Evolutionary conservation across 2,113 vertebrate species (phyloP).

Genomic region (Dipodomys stephensi): DNA sequence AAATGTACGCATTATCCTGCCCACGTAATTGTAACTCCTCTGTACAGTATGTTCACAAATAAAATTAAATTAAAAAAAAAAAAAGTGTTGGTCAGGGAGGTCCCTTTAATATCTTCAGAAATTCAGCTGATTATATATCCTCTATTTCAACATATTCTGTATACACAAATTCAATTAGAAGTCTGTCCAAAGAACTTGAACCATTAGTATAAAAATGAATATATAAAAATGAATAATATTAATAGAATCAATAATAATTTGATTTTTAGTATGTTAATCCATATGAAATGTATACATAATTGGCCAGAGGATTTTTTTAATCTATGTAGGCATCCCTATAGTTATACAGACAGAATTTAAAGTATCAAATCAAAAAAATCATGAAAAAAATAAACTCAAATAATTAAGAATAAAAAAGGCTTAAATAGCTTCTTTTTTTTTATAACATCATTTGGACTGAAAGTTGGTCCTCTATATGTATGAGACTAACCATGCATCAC

Average conservation of each 20-base stretch:
- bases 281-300: slow-evolving; percentile 9
- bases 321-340: background rate
- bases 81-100: background rate
- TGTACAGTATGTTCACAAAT: too few species aligned
- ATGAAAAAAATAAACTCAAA: slow-evolving; percentile 48
- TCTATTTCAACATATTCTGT: slow-evolving; percentile 27
- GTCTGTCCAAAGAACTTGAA: background rate
- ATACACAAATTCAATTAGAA: background rate
- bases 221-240: slow-evolving; percentile 5
- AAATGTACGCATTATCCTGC: too few species aligned
- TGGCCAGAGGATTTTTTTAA: slow-evolving; percentile 7
- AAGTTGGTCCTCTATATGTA: background rate
- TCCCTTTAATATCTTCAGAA: slow-evolving; percentile 53
- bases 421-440: background rate
- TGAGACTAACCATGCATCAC: slow-evolving; percentile 28
- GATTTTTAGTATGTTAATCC: background rate
- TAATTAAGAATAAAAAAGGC: slow-evolving; percentile 28
- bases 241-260: background rate
- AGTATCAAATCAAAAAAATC: slow-evolving; percentile 58
- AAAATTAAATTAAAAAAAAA: too few species aligned
- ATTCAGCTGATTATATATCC: slow-evolving; percentile 18
- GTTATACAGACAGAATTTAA: slow-evolving; percentile 16
- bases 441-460: background rate
- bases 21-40: too few species aligned
- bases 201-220: slow-evolving; percentile 16